These are phyloP conservation scores for Pristis pectinata DNA, from an alignment of 2,797 vertebrate species.

Conservation along the genomic window DNA sequence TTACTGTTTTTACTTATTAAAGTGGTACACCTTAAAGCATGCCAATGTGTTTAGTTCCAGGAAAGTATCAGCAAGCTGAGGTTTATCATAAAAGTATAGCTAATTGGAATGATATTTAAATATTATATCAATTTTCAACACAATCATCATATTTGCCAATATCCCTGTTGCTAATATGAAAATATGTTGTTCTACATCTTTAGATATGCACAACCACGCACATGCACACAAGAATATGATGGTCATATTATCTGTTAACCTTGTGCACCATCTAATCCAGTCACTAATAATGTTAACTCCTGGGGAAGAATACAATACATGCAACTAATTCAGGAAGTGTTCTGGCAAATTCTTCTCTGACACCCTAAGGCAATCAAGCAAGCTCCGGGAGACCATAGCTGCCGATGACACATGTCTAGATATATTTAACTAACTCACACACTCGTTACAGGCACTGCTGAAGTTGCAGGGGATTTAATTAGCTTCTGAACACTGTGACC, in stretches of 20 bases:
- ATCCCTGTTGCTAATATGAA: background rate
- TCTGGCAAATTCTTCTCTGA: background rate
- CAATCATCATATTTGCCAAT: background rate
- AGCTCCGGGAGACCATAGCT: conserved; percentile 11
- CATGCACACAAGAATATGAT: background rate
- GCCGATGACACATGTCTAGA: background rate
- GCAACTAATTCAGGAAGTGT: background rate
- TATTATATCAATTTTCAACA: background rate
- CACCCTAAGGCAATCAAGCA: background rate
- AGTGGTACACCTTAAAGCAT: background rate
- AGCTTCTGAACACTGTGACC: background rate
- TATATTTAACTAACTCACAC: background rate
- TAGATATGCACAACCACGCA: background rate
- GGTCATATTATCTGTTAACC: background rate
- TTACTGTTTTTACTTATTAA: background rate
- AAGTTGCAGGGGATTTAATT: background rate
- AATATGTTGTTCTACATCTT: background rate
- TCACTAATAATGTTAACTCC: background rate
- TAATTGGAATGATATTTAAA: background rate
- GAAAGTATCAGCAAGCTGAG: background rate
- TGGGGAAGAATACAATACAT: background rate
- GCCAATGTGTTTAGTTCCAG: background rate
- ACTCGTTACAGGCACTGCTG: background rate
- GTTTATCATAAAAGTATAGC: background rate
- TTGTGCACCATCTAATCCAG: background rate